A percentile compares a stretch with the other conserved stretches of the same genome.
Conservation (phyloP, 2,888 invertebrate genomes). For the Hyposoter dolosus region DNA sequence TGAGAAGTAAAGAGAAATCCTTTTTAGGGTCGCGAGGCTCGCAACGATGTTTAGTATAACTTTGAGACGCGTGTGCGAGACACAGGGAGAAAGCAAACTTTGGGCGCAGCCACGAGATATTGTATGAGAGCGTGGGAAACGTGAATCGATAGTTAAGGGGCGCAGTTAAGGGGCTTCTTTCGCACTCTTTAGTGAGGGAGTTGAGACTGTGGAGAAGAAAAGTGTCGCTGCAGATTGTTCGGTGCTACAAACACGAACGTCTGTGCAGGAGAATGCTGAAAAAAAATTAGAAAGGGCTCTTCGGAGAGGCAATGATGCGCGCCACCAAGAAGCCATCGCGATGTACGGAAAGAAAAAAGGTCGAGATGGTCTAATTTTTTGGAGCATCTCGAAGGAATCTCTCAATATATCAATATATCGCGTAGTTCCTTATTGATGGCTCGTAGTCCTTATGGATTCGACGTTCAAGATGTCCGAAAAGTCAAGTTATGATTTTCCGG, state of each 20-base stretch:
- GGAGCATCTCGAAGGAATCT: conserved; percentile 68
- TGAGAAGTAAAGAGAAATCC: conserved; percentile 14
- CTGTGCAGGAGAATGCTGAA: conserved; percentile 10
- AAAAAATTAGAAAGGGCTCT: conserved; percentile 26
- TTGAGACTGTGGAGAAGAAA: neutral
- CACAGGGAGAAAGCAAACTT: neutral
- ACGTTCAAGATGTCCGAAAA: neutral
- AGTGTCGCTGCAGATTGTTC: conserved; percentile 1
- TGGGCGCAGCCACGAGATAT: neutral
- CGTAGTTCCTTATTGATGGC: conserved; percentile 24
- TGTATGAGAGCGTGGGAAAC: neutral
- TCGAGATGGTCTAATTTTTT: conserved; percentile 72
- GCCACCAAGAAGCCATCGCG: conserved; percentile 14
- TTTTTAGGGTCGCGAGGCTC: conserved; percentile 47
- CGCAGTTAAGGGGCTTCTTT: conserved; percentile 25
- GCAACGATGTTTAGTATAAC: conserved; percentile 36
- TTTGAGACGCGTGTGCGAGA: neutral
- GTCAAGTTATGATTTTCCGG: neutral
- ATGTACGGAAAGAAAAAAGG: conserved; percentile 26
- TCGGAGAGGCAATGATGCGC: conserved; percentile 41
- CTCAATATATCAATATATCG: no score
- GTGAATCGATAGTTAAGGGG: conserved; percentile 14
- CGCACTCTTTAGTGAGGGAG: conserved; percentile 3
- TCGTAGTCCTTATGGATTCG: conserved; percentile 23
- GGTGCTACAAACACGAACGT: neutral